Evolutionary conservation across 1,140 invertebrate genomes (phyloP).

Genomic region (Drosophila seguyi): DNA sequence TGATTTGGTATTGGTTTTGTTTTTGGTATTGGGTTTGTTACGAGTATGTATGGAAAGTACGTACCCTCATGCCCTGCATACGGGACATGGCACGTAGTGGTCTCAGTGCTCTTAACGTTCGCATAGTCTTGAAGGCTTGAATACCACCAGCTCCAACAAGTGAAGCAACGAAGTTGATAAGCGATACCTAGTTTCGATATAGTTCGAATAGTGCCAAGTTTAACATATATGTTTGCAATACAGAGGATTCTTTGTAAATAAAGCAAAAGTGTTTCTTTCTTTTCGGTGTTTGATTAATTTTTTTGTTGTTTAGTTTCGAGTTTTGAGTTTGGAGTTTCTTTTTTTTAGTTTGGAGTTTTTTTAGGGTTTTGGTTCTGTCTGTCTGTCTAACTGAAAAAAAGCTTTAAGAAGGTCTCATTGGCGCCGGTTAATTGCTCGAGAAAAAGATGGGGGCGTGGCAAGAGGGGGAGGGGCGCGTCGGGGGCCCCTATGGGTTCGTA

Average conservation of each 20-base stretch:
- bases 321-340: too few species aligned
- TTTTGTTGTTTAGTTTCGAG: neutral
- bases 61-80: conserved; percentile 99
- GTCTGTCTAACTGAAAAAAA: conserved; percentile 50
- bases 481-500: conserved; percentile 35
- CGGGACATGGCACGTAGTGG: conserved; percentile 97
- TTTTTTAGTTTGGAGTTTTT: conserved; percentile 3
- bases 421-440: conserved; percentile 32
- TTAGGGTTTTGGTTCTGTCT: conserved; percentile 29
- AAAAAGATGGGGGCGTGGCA: neutral
- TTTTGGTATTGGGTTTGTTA: conserved; percentile 53
- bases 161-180: conserved; percentile 98
- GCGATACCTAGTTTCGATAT: conserved; percentile 92
- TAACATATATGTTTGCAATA: conserved; percentile 61
- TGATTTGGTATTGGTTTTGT: conserved; percentile 45
- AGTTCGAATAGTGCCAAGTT: conserved; percentile 83
- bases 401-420: conserved; percentile 25
- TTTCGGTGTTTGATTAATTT: conserved; percentile 23
- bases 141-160: conserved; percentile 96
- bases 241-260: conserved; percentile 27
- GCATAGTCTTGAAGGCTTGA: conserved; percentile 99
- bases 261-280: conserved; percentile 41
- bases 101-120: conserved; percentile 96
- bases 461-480: neutral
- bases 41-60: conserved; percentile 86